Base-by-base conservation (phyloP, 2,888 invertebrate species). In the Horisme vitalbata region DNA sequence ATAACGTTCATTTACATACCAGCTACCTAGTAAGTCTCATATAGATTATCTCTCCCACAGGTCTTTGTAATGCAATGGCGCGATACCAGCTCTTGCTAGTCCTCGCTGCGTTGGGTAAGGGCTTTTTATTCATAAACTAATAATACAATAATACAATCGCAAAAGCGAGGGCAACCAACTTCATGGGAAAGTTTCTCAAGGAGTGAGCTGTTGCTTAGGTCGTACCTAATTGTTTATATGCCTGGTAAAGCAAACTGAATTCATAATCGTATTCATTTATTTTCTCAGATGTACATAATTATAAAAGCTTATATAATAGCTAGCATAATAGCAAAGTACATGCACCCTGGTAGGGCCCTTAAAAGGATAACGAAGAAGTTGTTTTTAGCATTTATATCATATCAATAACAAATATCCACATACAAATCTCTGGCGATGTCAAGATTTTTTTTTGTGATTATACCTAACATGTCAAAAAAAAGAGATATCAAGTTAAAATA, bases 71-170 rank as follows among this genome's bases (percentile, higher is more conserved):
- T 70, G 66, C 72, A 62, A 86, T 87, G 87, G 80, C 78, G 71
- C 69, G 66, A 64, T 69, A 74, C 73, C 72, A 74, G 63, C 62
- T 76, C 47, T 57, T 76, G 50, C 77, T 84, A 59, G 53, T 83
- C 67, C 49, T 77, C 60, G 65, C 75, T 38, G 61, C 67, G 32
- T 66, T 79, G 52, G 81, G 86, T 86, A 75, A 76, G 83, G 13
- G 51, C 14, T 26, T 45, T 43, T 52, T 45, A 47, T 45, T 41
- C 31, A 32, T 31, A 44, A 28, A n/a, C n/a, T n/a, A n/a, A n/a
- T n/a, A n/a, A n/a, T n/a, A n/a, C n/a, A n/a, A n/a, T n/a, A n/a
- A 45, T 38, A 35, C 34, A 49, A 45, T 47, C 35, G 45, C 27
- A 38, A 33, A 32, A 27, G 39, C 41, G 33, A 33, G 38, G 47